Base-by-base conservation (phyloP, 1,140 invertebrate species). In the Chlorops oryzae region DNA sequence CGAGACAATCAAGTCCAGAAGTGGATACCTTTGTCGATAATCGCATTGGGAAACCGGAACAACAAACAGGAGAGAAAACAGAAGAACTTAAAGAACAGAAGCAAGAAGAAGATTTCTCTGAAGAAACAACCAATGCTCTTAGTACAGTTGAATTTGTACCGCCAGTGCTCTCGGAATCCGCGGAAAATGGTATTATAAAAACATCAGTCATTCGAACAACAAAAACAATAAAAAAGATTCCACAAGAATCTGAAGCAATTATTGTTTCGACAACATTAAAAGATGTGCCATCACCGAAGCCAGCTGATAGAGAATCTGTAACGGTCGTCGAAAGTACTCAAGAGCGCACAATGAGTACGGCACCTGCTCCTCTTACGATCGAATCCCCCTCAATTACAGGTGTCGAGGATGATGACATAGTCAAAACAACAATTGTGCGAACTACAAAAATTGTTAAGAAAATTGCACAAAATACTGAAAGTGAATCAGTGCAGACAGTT, bases 401-500 rank as follows among this genome's bases (percentile, higher is more conserved):
- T n/a, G n/a, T n/a, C n/a, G 23, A 24, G 34, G 17, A 21, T 44
- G 63, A 58, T 34, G 65, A 69, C 52, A 58, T 69, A 15, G 57
- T 69, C 0, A 69, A 69, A 43, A 69, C 65, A 5, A 69, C 65
- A 23, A 61, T 69, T 56, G 62, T 64, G 13, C 55, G 65, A 27
- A 69, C 65, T n/a, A 69, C 65, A 0, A 69, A 69, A 44, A 64
- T 59, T 47, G 57, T 69, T 3, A 69, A 69, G 24, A 69, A 69
- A 32, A 37, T 69, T 10, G 43, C 65, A 6, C 65, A 69, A 50
- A 69, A 65, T 39, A 28, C 47, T 23, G 65, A 65, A 42, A 56
- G 55, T 18, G 41, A 58, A 25, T 48, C 13, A 17, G 34, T 10
- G 24, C 54, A 58, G 35, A 13, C 27, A 22, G 34, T 46, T 6